These are phyloP conservation scores for Caretta caretta DNA, from an alignment of 2,113 vertebrate species.

Conservation along the genomic window DNA sequence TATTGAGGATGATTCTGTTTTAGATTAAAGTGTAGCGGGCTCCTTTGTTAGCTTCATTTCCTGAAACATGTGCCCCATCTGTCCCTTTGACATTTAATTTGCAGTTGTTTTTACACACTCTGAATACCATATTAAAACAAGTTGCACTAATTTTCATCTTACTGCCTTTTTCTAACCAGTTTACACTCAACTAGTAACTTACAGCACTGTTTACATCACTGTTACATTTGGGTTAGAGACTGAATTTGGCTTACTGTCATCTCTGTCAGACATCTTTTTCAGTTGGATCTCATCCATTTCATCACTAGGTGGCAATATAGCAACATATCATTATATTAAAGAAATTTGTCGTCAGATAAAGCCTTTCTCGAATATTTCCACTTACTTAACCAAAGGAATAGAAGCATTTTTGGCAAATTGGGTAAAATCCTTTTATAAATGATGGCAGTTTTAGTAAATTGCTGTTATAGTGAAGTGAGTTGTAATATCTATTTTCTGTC, in stretches of 20 bases:
- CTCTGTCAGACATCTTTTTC: not conserved
- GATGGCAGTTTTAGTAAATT: not conserved
- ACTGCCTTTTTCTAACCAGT: not conserved
- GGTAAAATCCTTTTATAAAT: not conserved
- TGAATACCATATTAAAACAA: not conserved
- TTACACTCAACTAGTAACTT: not conserved
- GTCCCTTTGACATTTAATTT: not conserved
- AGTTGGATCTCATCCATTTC: not conserved
- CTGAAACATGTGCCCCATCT: not conserved
- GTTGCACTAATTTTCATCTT: not conserved
- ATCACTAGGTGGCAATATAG: constrained; percentile 67
- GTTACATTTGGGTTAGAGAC: not conserved
- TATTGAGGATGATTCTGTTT: not conserved
- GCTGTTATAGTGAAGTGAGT: not conserved
- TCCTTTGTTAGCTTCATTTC: not conserved
- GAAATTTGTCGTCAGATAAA: not conserved
- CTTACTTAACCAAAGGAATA: not conserved
- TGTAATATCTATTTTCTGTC: not conserved
- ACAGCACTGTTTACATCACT: not conserved
- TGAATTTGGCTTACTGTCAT: not conserved
- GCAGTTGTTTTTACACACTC: not conserved
- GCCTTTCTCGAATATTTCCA: not conserved
- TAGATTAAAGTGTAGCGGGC: not conserved
- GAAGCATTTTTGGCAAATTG: not conserved
- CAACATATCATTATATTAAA: not conserved